Evolutionary conservation across 2,113 vertebrate genomes (phyloP).

Genomic region (Pardalotus punctatus): DNA sequence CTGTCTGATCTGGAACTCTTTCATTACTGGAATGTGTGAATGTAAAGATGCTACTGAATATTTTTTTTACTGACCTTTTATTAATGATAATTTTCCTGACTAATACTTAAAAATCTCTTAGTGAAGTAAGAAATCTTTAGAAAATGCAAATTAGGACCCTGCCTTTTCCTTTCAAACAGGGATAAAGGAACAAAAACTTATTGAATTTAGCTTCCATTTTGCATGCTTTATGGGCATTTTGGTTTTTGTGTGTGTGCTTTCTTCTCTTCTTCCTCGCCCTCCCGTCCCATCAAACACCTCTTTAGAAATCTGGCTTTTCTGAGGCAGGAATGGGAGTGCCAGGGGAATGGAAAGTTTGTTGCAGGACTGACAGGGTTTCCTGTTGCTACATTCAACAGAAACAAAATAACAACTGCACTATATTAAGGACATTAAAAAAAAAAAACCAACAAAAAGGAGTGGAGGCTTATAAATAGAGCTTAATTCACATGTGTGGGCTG

Average conservation of each 20-base stretch:
- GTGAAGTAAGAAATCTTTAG: background rate
- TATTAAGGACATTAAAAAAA: conserved; percentile 5
- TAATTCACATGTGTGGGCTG: conserved; percentile 15
- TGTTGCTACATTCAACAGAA: conserved; percentile 65
- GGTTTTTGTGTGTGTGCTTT: background rate
- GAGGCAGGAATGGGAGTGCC: conserved; percentile 45
- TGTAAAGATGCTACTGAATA: background rate
- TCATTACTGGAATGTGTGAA: background rate
- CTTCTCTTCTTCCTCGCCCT: background rate
- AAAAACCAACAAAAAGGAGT: background rate
- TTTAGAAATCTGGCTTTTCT: conserved; percentile 48
- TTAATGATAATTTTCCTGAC: conserved; percentile 22
- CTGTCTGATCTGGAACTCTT: background rate
- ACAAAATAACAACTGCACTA: conserved; percentile 60
- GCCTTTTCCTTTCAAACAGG: background rate
- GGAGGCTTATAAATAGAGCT: conserved; percentile 54
- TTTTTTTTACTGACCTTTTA: background rate
- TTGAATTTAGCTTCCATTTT: conserved; percentile 22
- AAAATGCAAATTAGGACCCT: background rate
- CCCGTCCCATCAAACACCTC: background rate
- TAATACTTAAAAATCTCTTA: conserved; percentile 18
- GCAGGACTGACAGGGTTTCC: conserved; percentile 35
- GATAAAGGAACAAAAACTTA: background rate
- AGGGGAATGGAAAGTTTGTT: conserved; percentile 49
- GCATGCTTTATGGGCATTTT: background rate